Percentiles rank a stretch among this genome's conserved stretches.
These are phyloP conservation scores for Oncopodura yosiiana DNA, from an alignment of 1,140 invertebrate species.

Conservation along the genomic window DNA sequence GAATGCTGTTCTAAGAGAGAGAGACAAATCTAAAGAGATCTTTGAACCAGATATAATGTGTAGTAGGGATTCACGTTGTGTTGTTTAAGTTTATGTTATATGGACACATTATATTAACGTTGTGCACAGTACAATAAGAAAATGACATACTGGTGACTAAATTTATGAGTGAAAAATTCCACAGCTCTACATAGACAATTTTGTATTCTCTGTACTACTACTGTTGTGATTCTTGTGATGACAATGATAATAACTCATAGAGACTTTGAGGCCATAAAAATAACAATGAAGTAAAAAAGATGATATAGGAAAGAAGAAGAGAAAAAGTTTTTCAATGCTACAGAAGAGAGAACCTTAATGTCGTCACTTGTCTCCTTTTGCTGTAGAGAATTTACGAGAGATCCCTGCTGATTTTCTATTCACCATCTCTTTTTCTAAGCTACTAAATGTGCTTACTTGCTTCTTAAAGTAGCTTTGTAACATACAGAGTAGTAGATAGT, in stretches of 20 bases:
- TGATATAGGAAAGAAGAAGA: not conserved
- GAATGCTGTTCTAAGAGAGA: not conserved
- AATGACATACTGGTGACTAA: constrained; percentile 19
- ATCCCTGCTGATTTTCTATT: too few species aligned
- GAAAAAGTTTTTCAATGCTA: not conserved
- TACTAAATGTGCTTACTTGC: constrained; percentile 11
- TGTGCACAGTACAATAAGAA: not conserved
- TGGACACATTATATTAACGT: too few species aligned
- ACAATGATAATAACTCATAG: constrained; percentile 34
- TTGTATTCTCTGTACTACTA: too few species aligned
- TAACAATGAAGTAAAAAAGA: constrained; percentile 20
- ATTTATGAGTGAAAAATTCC: constrained; percentile 22
- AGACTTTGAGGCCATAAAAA: constrained; percentile 31
- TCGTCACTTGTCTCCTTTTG: constrained; percentile 34
- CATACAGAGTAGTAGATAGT: too few species aligned
- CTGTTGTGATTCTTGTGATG: constrained; percentile 25
- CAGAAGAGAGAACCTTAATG: constrained; percentile 15
- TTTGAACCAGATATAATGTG: not conserved
- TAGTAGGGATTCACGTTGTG: constrained; percentile 12
- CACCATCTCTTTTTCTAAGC: too few species aligned
- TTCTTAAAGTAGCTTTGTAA: constrained; percentile 23
- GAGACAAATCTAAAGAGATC: not conserved
- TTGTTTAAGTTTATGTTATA: too few species aligned
- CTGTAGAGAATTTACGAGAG: constrained; percentile 32
- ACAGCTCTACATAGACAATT: constrained; percentile 4